Conservation (phyloP, 2,888 invertebrate species). For the Anodontia alba region DNA sequence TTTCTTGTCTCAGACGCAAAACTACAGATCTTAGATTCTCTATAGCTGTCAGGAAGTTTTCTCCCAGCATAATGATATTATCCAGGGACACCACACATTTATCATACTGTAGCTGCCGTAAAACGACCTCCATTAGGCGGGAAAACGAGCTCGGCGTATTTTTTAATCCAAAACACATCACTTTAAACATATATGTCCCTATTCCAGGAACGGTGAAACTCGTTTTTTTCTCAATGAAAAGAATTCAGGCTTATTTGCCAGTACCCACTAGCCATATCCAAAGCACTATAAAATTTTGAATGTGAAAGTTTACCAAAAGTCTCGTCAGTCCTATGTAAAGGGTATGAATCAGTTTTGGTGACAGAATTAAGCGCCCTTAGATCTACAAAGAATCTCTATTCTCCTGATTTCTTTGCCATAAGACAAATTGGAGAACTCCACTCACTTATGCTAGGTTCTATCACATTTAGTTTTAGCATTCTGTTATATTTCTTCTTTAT, state of each 20-base stretch:
- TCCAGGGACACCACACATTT: conserved; percentile 28
- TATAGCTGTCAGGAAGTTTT: neutral
- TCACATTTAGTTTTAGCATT: conserved; percentile 4
- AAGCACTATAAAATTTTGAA: neutral
- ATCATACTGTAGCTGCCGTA: conserved; percentile 11
- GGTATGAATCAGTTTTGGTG: neutral
- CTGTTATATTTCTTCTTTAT: neutral
- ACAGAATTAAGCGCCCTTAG: neutral
- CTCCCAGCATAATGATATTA: conserved; percentile 25
- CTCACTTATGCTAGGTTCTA: neutral
- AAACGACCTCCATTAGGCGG: conserved; percentile 18
- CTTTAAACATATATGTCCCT: neutral
- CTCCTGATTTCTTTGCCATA: too few relatives aligned
- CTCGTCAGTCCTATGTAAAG: neutral
- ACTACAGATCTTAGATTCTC: conserved; percentile 11
- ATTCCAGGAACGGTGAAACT: too few relatives aligned
- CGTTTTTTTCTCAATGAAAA: neutral
- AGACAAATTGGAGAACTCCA: conserved; percentile 9
- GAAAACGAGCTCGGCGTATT: conserved; percentile 18
- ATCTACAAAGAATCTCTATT: conserved; percentile 8
- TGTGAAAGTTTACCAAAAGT: neutral
- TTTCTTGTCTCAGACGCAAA: conserved; percentile 4
- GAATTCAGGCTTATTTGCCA: neutral
- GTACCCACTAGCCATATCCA: conserved; percentile 8
- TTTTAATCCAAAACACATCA: conserved; percentile 10